Evolutionary conservation across 2,888 invertebrate species (phyloP).

Genomic region (Andrena marginata): DNA sequence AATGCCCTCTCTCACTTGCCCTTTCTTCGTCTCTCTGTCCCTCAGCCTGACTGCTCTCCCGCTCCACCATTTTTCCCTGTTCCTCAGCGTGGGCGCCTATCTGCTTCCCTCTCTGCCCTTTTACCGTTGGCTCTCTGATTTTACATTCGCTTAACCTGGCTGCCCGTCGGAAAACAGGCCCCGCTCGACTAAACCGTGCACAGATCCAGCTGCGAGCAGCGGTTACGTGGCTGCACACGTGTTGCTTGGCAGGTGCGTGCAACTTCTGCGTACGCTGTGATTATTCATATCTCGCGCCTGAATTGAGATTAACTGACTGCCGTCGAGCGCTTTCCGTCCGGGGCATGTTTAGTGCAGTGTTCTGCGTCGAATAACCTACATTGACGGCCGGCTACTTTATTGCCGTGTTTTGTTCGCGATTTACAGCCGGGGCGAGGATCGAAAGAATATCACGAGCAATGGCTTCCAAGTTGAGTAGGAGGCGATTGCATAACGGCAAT

Average conservation of each 20-base stretch:
- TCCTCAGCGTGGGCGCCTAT: not conserved
- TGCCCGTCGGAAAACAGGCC: conserved; percentile 1
- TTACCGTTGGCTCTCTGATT: conserved; percentile 10
- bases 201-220: not conserved
- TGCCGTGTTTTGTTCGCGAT: not conserved
- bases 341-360: not conserved
- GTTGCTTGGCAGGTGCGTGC: conserved; percentile 8
- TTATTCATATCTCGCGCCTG: conserved; percentile 1
- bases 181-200: not conserved
- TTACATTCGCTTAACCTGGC: conserved; percentile 19
- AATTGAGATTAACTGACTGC: conserved; percentile 1
- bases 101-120: conserved; percentile 29
- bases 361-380: not conserved
- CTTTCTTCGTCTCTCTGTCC: conserved; percentile 45
- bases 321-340: not conserved
- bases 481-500: not conserved
- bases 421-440: not conserved
- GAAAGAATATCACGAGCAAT: not conserved
- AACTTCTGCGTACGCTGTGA: not conserved
- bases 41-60: conserved; percentile 32
- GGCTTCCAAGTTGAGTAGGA: not conserved
- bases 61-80: not conserved
- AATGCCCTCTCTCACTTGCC: conserved; percentile 68
- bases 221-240: conserved; percentile 9
- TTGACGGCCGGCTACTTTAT: not conserved